Base-by-base conservation (phyloP, 2,797 vertebrate species). In the Cichlasoma orientale region DNA sequence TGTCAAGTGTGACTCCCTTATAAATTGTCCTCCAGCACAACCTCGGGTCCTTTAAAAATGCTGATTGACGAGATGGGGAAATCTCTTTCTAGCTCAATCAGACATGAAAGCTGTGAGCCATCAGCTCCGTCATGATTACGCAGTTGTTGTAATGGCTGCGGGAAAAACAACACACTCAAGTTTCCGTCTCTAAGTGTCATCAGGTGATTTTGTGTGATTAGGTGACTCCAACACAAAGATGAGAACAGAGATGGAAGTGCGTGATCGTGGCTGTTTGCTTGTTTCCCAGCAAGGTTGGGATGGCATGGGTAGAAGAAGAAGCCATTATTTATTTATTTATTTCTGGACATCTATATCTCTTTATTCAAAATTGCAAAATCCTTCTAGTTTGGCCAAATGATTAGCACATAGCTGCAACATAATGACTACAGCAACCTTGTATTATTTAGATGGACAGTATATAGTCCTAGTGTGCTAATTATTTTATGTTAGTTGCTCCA, bases 91-190 rank as follows among this genome's bases (percentile, higher is more conserved):
- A 8, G 14, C 77, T 78, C 56, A 83, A 33, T 72, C 50, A 18
- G 27, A 63, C 71, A 72, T 52, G 36, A 80, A 81, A 29, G 41
- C 25, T 61, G 14, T 23, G 29, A 44, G 50, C 74, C 53, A 57
- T 76, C 75, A 82, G 55, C 38, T 58, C 2, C n/a, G 2, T 12
- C 52, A 13, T 86, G 56, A 86, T 89, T 63, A 78, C n/a, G 10
- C 11, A 33, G 74, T 58, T 38, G 78, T 11, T 74, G 23, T 19
- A 13, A 38, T 47, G 47, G 21, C 71, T 38, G 55, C 47, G 80
- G 70, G 63, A 73, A 53, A 27, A 61, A 81, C 54, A 53, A 54
- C 61, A 76, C 14, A 44, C 23, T 83, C 55, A 63, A 57, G 16
- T 71, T 58, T 66, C 14, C 13, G 52, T 44, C 29, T 74, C 50